Evolutionary conservation across 2,113 vertebrate species (phyloP).

Genomic region (Motacilla alba): DNA sequence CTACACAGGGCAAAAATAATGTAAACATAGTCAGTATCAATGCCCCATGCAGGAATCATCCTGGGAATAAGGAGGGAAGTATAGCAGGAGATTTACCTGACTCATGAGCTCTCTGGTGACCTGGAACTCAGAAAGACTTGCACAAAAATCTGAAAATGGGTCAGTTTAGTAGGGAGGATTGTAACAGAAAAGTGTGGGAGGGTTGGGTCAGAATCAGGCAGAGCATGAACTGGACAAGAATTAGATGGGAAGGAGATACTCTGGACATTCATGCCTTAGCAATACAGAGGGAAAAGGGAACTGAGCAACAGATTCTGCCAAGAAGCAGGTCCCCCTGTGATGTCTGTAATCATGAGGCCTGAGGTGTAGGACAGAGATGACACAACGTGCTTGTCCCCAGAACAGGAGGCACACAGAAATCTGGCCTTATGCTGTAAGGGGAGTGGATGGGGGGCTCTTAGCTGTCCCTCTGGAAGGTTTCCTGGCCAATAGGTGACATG

Average conservation of each 20-base stretch:
- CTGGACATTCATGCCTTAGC: not conserved
- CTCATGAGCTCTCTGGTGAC: not conserved
- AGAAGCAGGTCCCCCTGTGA: not conserved
- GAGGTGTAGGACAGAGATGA: not conserved
- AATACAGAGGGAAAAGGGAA: not conserved
- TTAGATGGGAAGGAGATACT: not conserved
- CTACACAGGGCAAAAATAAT: not conserved
- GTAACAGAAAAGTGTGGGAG: not conserved
- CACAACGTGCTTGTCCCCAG: not conserved
- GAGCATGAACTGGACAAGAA: not conserved
- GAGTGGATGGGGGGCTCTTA: not conserved
- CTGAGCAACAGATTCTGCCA: not conserved
- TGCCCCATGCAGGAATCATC: not conserved
- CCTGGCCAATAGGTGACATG: not conserved
- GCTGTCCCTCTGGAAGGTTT: not conserved
- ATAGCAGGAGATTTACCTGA: not conserved
- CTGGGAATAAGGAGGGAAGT: not conserved
- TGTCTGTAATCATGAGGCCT: not conserved
- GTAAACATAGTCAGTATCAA: not conserved
- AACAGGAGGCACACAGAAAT: not conserved
- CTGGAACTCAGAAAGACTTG: not conserved
- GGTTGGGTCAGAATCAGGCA: not conserved
- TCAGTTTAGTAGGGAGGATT: not conserved
- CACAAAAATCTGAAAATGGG: not conserved
- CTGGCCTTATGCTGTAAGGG: accelerated